These are phyloP conservation scores for Oreohelix idahoensis DNA, from an alignment of 1,140 invertebrate species.

Conservation along the genomic window DNA sequence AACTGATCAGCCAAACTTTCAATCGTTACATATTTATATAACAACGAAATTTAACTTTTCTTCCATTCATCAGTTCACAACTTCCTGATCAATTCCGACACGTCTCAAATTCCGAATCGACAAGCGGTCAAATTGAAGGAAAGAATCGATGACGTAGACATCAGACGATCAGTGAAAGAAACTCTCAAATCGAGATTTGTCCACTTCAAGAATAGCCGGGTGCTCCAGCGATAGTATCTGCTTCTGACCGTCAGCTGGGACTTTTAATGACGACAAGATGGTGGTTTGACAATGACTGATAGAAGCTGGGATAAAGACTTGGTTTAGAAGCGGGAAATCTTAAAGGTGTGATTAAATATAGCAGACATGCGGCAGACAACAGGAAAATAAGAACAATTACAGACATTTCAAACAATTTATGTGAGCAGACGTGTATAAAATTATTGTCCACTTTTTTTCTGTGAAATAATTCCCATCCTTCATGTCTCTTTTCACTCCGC, in stretches of 20 bases:
- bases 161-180: not conserved
- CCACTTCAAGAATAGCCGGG: not conserved
- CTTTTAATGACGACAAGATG: not conserved
- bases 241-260: not conserved
- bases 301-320: not conserved
- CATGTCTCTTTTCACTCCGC: not conserved
- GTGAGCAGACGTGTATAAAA: not conserved
- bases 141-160: not conserved
- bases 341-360: not conserved
- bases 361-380: too few relatives aligned
- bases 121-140: constrained; percentile 6
- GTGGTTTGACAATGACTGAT: not conserved
- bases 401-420: too few relatives aligned
- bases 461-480: too few relatives aligned
- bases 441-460: not conserved
- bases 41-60: not conserved
- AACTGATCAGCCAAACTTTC: too few relatives aligned
- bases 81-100: not conserved
- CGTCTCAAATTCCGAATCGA: not conserved
- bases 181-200: not conserved
- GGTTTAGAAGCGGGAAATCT: not conserved
- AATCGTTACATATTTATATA: too few relatives aligned
- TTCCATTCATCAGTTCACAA: not conserved
- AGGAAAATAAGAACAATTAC: too few relatives aligned
- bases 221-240: not conserved